phyloP scores from a whole-genome alignment of 2,888 invertebrate genomes.

The Mellilla xanthometata region DNA sequence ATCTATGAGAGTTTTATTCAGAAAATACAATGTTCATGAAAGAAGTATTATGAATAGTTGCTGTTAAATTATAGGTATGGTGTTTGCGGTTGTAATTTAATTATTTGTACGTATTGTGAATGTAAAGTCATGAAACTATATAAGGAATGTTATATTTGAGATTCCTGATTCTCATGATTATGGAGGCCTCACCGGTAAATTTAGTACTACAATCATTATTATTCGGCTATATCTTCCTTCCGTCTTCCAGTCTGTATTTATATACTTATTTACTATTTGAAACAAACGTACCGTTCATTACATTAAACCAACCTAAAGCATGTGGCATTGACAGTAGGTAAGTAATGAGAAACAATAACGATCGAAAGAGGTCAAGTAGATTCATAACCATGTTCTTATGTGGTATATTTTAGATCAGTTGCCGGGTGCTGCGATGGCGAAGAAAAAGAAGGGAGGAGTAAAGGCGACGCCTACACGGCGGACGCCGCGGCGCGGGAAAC shows the following conservation, averaged over 20 bases:
- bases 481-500: conserved; percentile 65
- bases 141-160: conserved; percentile 58
- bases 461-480: conserved; percentile 59
- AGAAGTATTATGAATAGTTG: conserved; percentile 9
- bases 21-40: no score
- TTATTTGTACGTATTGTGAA: no score
- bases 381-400: conserved; percentile 32
- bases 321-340: conserved; percentile 58
- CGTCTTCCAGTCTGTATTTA: no score
- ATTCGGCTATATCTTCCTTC: background rate
- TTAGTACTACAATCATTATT: conserved; percentile 25
- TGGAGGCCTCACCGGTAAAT: conserved; percentile 63
- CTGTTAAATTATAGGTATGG: no score
- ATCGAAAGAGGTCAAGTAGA: conserved; percentile 66
- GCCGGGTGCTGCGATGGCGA: conserved; percentile 59
- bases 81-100: no score
- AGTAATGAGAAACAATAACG: conserved; percentile 45
- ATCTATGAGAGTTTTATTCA: no score
- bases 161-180: conserved; percentile 33
- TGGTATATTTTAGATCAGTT: conserved; percentile 54
- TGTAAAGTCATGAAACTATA: conserved; percentile 6
- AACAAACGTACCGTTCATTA: background rate
- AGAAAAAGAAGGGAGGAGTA: conserved; percentile 66
- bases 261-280: background rate
- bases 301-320: conserved; percentile 36